Evolutionary conservation across 1,140 invertebrate genomes (phyloP).

Genomic region (Limonius californicus): DNA sequence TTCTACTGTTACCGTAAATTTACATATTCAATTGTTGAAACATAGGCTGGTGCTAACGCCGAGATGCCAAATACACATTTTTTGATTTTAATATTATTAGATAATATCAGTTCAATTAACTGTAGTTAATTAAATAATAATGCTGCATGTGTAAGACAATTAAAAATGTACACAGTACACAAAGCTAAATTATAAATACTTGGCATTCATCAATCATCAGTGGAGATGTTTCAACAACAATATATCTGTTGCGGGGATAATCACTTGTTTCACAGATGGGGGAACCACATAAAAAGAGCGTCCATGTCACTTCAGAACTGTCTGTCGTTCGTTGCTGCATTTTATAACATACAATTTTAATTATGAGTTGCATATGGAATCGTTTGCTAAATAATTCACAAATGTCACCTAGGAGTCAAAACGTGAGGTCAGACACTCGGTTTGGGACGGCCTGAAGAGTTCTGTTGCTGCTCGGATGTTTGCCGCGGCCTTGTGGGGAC

Average conservation of each 20-base stretch:
- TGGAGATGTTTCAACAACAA: slow-evolving; percentile 6
- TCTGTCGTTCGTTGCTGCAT: slow-evolving; percentile 32
- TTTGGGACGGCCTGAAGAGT: slow-evolving; percentile 26
- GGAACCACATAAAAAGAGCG: slow-evolving; percentile 28
- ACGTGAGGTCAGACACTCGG: slow-evolving; percentile 43
- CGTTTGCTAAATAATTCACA: slow-evolving; percentile 31
- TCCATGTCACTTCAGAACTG: slow-evolving; percentile 30
- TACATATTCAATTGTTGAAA: slow-evolving; percentile 17
- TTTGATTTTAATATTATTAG: slow-evolving; percentile 7
- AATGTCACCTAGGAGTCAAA: slow-evolving; percentile 36
- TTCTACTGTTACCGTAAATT: slow-evolving; percentile 35
- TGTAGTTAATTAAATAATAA: slow-evolving; percentile 16
- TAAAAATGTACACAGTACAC: slow-evolving; percentile 30
- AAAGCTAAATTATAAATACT: slow-evolving; percentile 16
- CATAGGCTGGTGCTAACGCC: background rate
- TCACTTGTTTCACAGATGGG: background rate
- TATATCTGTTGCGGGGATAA: slow-evolving; percentile 3
- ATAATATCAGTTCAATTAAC: slow-evolving; percentile 14
- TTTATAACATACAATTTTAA: slow-evolving; percentile 22
- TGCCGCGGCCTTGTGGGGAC: slow-evolving; percentile 33
- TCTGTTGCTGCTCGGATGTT: slow-evolving; percentile 1
- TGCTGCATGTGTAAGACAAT: slow-evolving; percentile 16
- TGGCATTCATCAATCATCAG: slow-evolving; percentile 5
- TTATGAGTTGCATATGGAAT: slow-evolving; percentile 18
- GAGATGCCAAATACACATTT: slow-evolving; percentile 13